Evolutionary conservation across 2,888 invertebrate genomes (phyloP), one percentile per base, ranked within the genome.

Genomic region (Metacarcinus magister): DNA sequence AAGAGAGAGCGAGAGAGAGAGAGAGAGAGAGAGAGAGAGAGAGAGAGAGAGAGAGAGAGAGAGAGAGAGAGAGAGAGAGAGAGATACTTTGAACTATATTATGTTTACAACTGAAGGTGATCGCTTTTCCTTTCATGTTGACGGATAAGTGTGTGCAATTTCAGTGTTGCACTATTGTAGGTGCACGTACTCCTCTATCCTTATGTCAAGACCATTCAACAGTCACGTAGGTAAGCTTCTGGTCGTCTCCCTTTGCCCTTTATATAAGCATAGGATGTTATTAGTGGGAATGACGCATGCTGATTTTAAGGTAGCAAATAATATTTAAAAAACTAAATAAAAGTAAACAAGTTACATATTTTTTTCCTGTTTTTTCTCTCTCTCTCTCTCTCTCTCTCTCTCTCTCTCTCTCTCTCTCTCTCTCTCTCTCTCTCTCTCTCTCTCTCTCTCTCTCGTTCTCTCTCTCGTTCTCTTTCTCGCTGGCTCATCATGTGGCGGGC

Each of bases 401-500:
- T 75, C 75, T 75, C 75, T 28, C 75, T 75, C 75, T 75, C 75
- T 75, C 75, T 75, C 75, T 75, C 75, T 75, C 75, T 75, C 75
- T 75, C 75, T 75, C 75, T 75, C 75, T 75, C 75, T 75, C 75
- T 87, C 87, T 87, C 39, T 39, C 39, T 32, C 39, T 87, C 87
- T 87, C 87, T 87, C 87, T 87, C 87, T 87, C 87, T 32, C 87
- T 87, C 87, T 87, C 87, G 39, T 39, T 39, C 87, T 16, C 87
- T 39, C 82, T 28, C 82, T 28, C 82, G 8, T 28, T 28, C 87
- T 13, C 82, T 32, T 4, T 10, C n/a, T 5, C 67, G 0, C 23
- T 5, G 19, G 23, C n/a, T 23, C 67, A 67, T 19, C n/a, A 16
- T 67, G 67, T 5, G 23, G 87, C 16, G 39, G 39, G 87, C 39